A percentile compares a stretch with the other conserved stretches of the same genome.
These are phyloP conservation scores for Oxystoma pomonae DNA, from an alignment of 2,888 invertebrate species.

Conservation along the genomic window DNA sequence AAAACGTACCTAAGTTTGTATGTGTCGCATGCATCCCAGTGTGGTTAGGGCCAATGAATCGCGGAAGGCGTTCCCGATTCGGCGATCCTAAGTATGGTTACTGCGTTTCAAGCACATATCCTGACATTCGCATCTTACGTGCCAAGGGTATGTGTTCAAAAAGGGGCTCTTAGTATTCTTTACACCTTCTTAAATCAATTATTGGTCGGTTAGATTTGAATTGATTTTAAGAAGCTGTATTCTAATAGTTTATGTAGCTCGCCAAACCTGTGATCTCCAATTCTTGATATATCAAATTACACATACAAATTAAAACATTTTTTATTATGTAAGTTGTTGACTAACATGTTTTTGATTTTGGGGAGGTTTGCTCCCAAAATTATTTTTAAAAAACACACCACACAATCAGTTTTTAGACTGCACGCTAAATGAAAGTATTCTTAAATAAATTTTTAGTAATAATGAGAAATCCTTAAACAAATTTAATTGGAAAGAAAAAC, in stretches of 20 bases:
- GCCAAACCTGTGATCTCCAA: conserved; percentile 49
- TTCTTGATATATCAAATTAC: conserved; percentile 48
- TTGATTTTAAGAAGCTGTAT: no score
- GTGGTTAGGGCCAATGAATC: conserved; percentile 30
- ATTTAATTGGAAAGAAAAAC: conserved; percentile 34
- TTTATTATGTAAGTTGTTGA: conserved; percentile 37
- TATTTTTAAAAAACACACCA: conserved; percentile 40
- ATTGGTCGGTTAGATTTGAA: no score
- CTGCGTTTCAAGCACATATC: neutral
- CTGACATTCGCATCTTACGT: no score
- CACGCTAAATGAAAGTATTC: conserved; percentile 48
- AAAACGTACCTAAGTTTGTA: conserved; percentile 42
- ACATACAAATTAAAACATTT: conserved; percentile 40
- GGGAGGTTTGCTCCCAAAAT: conserved; percentile 21
- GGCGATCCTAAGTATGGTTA: neutral
- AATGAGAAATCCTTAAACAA: conserved; percentile 32
- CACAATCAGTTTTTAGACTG: conserved; percentile 51
- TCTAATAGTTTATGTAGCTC: conserved; percentile 28
- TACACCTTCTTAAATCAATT: no score
- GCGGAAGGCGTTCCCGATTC: neutral
- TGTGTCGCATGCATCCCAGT: conserved; percentile 41
- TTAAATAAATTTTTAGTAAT: conserved; percentile 47
- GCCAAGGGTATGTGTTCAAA: neutral
- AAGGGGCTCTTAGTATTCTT: conserved; percentile 10
- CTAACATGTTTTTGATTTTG: conserved; percentile 38